Conservation (phyloP, 1,140 invertebrate genomes). For the Drosophila hydei region DNA sequence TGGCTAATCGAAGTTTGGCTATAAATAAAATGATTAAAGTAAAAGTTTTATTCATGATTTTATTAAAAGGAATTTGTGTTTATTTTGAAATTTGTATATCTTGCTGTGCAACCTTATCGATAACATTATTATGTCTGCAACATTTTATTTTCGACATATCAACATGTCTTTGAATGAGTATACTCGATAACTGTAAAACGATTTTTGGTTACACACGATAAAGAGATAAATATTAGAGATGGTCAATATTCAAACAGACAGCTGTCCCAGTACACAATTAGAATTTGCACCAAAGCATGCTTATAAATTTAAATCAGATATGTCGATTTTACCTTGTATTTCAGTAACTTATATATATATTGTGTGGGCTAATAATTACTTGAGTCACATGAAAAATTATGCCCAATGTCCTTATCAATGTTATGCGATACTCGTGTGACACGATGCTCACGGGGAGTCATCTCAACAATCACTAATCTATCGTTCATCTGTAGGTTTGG, state of each 20-base stretch:
- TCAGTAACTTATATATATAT: too few species aligned
- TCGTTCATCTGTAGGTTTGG: conserved; percentile 41
- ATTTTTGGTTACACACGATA: conserved; percentile 1
- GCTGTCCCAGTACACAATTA: not conserved
- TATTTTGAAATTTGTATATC: too few species aligned
- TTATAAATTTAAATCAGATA: too few species aligned
- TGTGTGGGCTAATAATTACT: not conserved
- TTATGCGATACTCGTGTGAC: conserved; percentile 12
- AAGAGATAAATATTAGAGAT: not conserved
- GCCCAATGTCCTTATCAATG: not conserved
- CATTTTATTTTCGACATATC: not conserved
- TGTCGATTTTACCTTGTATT: too few species aligned
- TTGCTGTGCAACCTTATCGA: not conserved
- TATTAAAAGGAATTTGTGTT: not conserved
- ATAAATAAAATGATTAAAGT: not conserved
- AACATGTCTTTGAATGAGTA: not conserved
- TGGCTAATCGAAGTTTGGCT: too few species aligned
- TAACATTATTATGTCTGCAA: not conserved
- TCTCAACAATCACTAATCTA: conserved; percentile 32
- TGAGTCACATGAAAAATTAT: not conserved
- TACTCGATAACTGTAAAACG: not conserved
- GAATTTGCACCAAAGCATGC: not conserved
- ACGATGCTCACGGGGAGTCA: conserved; percentile 15
- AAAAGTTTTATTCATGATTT: not conserved
- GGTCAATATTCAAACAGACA: not conserved